Percentiles rank a stretch among this genome's conserved stretches.
These are phyloP conservation scores for Brachyhypopomus occidentalis DNA, from an alignment of 2,113 vertebrate genomes.

Conservation along the genomic window DNA sequence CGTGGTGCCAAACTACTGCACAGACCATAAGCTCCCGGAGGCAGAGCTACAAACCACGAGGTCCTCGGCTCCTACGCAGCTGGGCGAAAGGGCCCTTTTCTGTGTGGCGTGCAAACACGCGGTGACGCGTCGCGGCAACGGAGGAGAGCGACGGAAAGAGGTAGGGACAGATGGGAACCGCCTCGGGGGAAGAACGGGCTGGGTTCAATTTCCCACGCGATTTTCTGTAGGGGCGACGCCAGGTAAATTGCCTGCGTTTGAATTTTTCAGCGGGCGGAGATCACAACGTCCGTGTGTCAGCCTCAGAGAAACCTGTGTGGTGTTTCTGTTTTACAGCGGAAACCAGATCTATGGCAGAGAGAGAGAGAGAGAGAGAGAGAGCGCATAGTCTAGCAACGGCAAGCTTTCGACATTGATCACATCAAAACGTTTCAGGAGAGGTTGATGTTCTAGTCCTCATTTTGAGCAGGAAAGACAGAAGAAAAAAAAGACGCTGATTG, in stretches of 20 bases:
- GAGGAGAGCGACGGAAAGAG: not conserved
- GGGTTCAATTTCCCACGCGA: slow-evolving; percentile 10
- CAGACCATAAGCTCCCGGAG: slow-evolving; percentile 59
- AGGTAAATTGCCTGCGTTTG: slow-evolving; percentile 36
- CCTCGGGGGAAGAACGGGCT: slow-evolving; percentile 19
- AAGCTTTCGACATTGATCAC: slow-evolving; percentile 42
- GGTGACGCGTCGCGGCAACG: not conserved
- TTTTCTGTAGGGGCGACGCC: slow-evolving; percentile 19
- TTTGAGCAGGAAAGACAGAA: not conserved
- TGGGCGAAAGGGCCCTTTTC: no score
- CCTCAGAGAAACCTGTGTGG: slow-evolving; percentile 15
- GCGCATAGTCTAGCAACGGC: slow-evolving; percentile 29
- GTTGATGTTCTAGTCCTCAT: slow-evolving; percentile 3
- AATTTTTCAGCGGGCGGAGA: slow-evolving; percentile 13
- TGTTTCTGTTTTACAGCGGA: slow-evolving; percentile 32
- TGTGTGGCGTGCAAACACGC: no score
- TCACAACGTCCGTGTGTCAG: not conserved
- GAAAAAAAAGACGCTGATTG: slow-evolving; percentile 4
- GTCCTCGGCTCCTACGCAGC: slow-evolving; percentile 51
- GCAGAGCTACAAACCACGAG: slow-evolving; percentile 59
- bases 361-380: not conserved
- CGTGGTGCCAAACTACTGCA: slow-evolving; percentile 36
- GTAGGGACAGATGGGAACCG: not conserved
- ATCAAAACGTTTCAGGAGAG: slow-evolving; percentile 42
- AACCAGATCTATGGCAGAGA: slow-evolving; percentile 42